Evolutionary conservation across 2,797 vertebrate species (phyloP), one percentile per base, ranked within the genome.

Genomic region (Periophthalmus magnuspinnatus): DNA sequence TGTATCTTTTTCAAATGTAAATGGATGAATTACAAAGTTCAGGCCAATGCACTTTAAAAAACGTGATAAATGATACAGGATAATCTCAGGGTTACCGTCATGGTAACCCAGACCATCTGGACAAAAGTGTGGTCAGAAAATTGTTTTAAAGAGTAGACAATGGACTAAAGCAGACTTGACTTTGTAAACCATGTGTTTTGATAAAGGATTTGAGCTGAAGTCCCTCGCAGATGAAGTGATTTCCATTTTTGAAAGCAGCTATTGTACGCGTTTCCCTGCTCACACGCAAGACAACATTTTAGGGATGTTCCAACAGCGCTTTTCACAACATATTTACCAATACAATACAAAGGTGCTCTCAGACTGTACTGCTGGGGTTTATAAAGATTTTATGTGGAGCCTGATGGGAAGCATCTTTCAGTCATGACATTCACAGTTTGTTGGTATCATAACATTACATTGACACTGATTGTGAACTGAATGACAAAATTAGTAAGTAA

Each of bases 81-180:
- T 14, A 34, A 70, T 47, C 71, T 63, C n/a, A 16, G 48, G 62
- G 33, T 52, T 71, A 47, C 19, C 50, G 66, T 71, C 54, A 48
- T 60, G 33, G 16, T 71, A 75, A 79, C 65, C 5, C 45, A 67
- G 50, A 80, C 32, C 73, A 79, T 68, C 70, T 79, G 75, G 76
- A 67, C 4, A n/a, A n/a, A 32, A 38, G 3, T 38, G 45, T 14
- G 14, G 41, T 60, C 55, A 76, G n/a, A 77, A 54, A 10, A 47
- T 70, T 60, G 33, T 22, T 65, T 10, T 63, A n/a, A 59, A 38
- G 24, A 50, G 62, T 1, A 62, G 22, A 36, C 16, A 65, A 60
- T 57, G 32, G 38, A 10, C 50, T 11, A 59, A 22, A 67, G 65
- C 19, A 8, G 47, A n/a, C n/a, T 13, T n/a, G 65, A 58, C 59